phyloP scores from a whole-genome alignment of 2,888 invertebrate genomes.

The Dasypogon diadema region DNA sequence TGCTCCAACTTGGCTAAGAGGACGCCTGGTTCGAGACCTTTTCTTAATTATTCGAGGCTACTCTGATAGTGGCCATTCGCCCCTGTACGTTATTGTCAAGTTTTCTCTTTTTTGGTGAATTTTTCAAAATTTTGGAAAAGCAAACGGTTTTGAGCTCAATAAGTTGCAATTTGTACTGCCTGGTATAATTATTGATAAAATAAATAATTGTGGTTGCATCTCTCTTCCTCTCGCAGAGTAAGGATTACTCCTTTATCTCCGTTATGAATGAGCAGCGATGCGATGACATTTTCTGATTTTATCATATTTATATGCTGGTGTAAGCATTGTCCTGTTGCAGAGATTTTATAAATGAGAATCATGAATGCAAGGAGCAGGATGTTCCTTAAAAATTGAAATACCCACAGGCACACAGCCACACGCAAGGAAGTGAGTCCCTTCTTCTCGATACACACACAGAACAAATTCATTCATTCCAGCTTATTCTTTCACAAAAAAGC shows the following conservation, averaged over 20 bases:
- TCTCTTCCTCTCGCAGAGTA: no score
- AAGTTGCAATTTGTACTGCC: no score
- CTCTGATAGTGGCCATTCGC: no score
- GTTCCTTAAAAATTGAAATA: slow-evolving; percentile 32
- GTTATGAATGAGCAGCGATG: background rate
- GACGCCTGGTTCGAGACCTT: no score
- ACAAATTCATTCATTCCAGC: slow-evolving; percentile 35
- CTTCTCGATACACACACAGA: background rate
- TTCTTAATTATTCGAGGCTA: no score
- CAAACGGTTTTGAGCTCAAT: no score
- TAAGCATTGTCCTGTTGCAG: background rate
- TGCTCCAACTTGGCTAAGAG: no score
- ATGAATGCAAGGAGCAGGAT: slow-evolving; percentile 17
- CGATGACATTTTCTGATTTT: slow-evolving; percentile 8
- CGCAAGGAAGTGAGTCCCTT: background rate
- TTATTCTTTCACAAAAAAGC: slow-evolving; percentile 14
- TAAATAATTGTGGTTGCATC: no score
- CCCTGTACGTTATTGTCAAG: no score
- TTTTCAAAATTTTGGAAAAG: no score
- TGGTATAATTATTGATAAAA: no score
- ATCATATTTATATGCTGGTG: slow-evolving; percentile 12
- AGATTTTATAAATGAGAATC: slow-evolving; percentile 25
- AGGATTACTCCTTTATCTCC: background rate
- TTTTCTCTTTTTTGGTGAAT: no score
- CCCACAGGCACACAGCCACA: slow-evolving; percentile 23